Evolutionary conservation across 2,113 vertebrate species (phyloP), one percentile per base, ranked within the genome.

Genomic region (Cynoglossus semilaevis): DNA sequence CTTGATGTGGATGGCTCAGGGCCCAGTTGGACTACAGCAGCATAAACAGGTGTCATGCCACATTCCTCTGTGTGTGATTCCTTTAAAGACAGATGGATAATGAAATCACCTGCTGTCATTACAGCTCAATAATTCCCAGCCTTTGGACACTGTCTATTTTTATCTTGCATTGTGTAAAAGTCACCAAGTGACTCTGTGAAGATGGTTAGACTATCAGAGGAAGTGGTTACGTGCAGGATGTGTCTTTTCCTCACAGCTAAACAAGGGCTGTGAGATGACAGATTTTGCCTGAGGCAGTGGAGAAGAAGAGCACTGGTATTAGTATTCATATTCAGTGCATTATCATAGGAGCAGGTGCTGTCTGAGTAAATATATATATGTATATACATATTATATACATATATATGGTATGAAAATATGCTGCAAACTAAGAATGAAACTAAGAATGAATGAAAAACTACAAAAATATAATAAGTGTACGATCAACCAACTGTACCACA

Each of bases 1-100:
- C 64, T 69, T 54, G 63, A 67, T 80, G 81, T 61, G 82, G 74
- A 86, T 69, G 81, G 72, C 69, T 86, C 81, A 80, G 72, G 77
- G 83, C 74, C 76, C 72, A 43, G 63, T 55, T 48, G 74, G 61
- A 68, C 60, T 82, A 85, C 83, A 83, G 80, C 61, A 64, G 76
- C 80, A 18, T 47, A 38, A 50, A 65, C 60, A 43, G 76, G 52
- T 3, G 37, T 59, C 48, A 45, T 42, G 13, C 57, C 71, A 74
- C 57, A 62, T 71, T 72, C 67, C 35, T 53, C 70, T 15, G 48
- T 15, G 5, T 17, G 51, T 9, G 40, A 70, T 62, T 69, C 60
- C 60, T 56, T 35, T 41, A 56, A 79, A 76, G 85, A 83, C 54
- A 71, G 81, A 88, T 87, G 67, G 67, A 68, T 57, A 77, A 60